Percentiles rank a stretch among this genome's conserved stretches.
These are phyloP conservation scores for Erebia palarica DNA, from an alignment of 2,888 invertebrate genomes.

Conservation along the genomic window DNA sequence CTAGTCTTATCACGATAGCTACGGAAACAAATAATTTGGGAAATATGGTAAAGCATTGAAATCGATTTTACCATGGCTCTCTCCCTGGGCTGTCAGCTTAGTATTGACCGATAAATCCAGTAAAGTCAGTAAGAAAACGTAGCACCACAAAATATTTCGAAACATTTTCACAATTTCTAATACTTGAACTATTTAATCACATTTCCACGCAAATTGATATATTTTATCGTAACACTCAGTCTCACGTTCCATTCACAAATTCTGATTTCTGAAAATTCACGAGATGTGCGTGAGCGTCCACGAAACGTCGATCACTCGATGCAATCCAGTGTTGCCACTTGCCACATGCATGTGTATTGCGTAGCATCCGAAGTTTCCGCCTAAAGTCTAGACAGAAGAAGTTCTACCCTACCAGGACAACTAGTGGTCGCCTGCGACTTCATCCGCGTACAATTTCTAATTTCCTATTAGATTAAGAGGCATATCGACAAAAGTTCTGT, in stretches of 20 bases:
- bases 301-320: slow-evolving; percentile 18
- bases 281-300: slow-evolving; percentile 38
- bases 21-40: background rate
- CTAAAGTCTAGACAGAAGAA: too few relatives aligned
- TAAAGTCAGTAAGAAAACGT: slow-evolving; percentile 85
- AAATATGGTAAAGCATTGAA: slow-evolving; percentile 41
- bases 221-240: slow-evolving; percentile 43
- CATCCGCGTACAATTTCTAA: too few relatives aligned
- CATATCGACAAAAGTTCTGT: too few relatives aligned
- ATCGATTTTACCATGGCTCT: slow-evolving; percentile 87
- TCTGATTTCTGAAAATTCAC: slow-evolving; percentile 33
- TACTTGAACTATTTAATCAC: slow-evolving; percentile 62
- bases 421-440: too few relatives aligned
- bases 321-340: too few relatives aligned
- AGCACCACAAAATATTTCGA: slow-evolving; percentile 84
- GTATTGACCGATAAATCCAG: slow-evolving; percentile 86
- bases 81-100: slow-evolving; percentile 87
- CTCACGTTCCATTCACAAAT: slow-evolving; percentile 44
- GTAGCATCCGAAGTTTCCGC: too few relatives aligned
- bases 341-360: too few relatives aligned
- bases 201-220: slow-evolving; percentile 61
- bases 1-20: background rate
- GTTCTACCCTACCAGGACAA: too few relatives aligned
- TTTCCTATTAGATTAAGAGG: too few relatives aligned
- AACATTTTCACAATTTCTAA: slow-evolving; percentile 70